These are phyloP conservation scores for Coccyzus lansbergi DNA, from an alignment of 2,797 vertebrate species.

Conservation along the genomic window DNA sequence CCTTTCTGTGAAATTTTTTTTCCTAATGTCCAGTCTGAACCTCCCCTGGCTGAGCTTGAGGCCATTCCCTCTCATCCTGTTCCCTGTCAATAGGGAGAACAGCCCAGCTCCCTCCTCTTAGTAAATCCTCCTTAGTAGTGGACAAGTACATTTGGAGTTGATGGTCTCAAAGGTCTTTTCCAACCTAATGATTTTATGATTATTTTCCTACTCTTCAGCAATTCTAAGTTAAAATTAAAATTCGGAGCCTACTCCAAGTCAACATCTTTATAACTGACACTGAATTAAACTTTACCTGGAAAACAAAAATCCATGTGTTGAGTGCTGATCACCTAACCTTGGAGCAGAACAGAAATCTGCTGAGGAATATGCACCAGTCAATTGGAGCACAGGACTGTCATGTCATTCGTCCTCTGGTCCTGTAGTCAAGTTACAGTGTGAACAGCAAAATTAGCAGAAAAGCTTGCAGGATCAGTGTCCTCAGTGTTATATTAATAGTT, in stretches of 20 bases:
- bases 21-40: too few species aligned
- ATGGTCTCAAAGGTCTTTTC: too few species aligned
- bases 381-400: accelerated
- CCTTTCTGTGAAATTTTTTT: too few species aligned
- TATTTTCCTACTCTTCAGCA: background rate
- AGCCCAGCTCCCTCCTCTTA: too few species aligned
- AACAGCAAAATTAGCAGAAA: background rate
- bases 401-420: background rate
- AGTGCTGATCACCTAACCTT: background rate
- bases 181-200: too few species aligned
- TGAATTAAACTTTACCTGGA: background rate
- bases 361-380: accelerated
- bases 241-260: accelerated
- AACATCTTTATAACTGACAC: accelerated
- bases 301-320: accelerated
- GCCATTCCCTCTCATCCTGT: too few species aligned
- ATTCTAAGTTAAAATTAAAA: background rate
- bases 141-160: too few species aligned
- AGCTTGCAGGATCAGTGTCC: too few species aligned
- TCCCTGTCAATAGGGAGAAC: too few species aligned
- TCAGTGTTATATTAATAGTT: accelerated
- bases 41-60: too few species aligned
- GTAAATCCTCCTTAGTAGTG: too few species aligned
- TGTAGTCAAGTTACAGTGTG: accelerated
- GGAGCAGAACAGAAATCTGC: background rate